phyloP scores from a whole-genome alignment of 2,797 vertebrate species.

The Garrulus glandarius region DNA sequence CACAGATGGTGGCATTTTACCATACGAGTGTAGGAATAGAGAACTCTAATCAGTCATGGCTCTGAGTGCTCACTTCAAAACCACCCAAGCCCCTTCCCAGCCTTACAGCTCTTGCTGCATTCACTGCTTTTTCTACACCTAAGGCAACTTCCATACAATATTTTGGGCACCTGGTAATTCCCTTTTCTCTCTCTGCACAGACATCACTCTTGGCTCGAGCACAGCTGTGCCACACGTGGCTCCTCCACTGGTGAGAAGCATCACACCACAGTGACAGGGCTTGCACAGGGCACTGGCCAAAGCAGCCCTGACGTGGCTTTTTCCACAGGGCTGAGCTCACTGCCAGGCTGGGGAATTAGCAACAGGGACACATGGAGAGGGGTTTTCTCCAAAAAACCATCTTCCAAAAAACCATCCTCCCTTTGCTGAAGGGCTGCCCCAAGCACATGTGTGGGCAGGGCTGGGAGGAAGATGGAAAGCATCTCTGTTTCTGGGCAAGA shows the following conservation, averaged over 20 bases:
- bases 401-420: not conserved
- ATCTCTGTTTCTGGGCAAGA: not conserved
- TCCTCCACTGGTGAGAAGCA: not conserved
- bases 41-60: not conserved
- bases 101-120: not conserved
- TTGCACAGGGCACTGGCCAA: not conserved
- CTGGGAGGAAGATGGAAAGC: not conserved
- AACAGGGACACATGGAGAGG: fast-evolving
- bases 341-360: not conserved
- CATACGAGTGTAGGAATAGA: fast-evolving
- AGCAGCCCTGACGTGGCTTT: not conserved
- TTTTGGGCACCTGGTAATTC: not conserved
- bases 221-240: fast-evolving
- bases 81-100: not conserved
- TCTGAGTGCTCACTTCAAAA: not conserved
- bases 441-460: fast-evolving
- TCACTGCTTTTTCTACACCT: not conserved
- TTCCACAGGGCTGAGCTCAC: not conserved
- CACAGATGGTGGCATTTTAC: fast-evolving
- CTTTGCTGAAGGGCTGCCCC: not conserved
- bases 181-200: not conserved
- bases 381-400: not conserved
- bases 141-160: fast-evolving
- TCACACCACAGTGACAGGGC: fast-evolving
- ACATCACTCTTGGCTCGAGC: fast-evolving